A percentile compares a stretch with the other conserved stretches of the same genome.
These are phyloP conservation scores for Dryobota labecula DNA, from an alignment of 2,888 invertebrate genomes.

Conservation along the genomic window DNA sequence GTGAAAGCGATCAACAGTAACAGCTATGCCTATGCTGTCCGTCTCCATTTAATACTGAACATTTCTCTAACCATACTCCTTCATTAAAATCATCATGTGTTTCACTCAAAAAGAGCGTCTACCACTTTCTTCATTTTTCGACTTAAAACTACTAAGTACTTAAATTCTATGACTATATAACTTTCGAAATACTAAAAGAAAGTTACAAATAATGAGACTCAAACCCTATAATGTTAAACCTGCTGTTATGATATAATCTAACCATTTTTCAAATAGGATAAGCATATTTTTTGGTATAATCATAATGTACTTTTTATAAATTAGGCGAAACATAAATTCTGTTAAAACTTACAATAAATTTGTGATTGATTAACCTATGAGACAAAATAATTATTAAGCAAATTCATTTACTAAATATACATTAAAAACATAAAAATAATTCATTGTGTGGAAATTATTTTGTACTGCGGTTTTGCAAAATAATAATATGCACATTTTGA, in stretches of 20 bases:
- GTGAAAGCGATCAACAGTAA: slow-evolving; percentile 51
- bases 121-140: slow-evolving; percentile 34
- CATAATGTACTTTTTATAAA: slow-evolving; percentile 48
- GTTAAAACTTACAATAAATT: slow-evolving; percentile 43
- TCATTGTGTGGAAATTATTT: slow-evolving; percentile 69
- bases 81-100: slow-evolving; percentile 40
- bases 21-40: slow-evolving; percentile 16
- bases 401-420: slow-evolving; percentile 20
- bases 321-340: slow-evolving; percentile 40
- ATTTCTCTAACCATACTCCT: slow-evolving; percentile 17
- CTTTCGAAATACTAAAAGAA: slow-evolving; percentile 70
- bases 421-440: slow-evolving; percentile 19
- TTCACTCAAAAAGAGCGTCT: slow-evolving; percentile 75
- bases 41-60: slow-evolving; percentile 56
- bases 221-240: slow-evolving; percentile 56
- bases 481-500: slow-evolving; percentile 22
- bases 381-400: slow-evolving; percentile 53
- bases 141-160: slow-evolving; percentile 67
- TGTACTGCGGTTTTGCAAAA: slow-evolving; percentile 73
- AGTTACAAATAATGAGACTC: slow-evolving; percentile 80
- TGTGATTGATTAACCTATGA: slow-evolving; percentile 56
- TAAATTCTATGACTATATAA: slow-evolving; percentile 78
- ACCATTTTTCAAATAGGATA: slow-evolving; percentile 35
- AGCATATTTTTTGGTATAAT: slow-evolving; percentile 61
- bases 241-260: background rate